phyloP scores from a whole-genome alignment of 2,888 invertebrate species.

The Agriopis marginaria region DNA sequence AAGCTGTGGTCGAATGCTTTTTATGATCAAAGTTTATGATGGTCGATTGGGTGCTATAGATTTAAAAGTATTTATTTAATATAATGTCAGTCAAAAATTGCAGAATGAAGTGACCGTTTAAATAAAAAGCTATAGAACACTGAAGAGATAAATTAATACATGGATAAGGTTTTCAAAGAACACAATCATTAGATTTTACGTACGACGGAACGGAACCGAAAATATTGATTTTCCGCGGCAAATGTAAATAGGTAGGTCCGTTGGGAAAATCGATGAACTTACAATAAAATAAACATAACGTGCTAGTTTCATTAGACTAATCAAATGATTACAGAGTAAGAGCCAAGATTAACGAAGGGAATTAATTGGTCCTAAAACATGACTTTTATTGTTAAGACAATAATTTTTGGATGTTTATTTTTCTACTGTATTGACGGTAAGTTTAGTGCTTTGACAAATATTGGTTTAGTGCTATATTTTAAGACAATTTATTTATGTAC shows the following conservation, averaged over 20 bases:
- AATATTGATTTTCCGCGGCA: slow-evolving; percentile 63
- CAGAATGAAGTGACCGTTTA: no score
- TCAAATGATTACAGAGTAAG: slow-evolving; percentile 10
- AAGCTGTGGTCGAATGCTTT: no score
- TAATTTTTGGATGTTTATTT: slow-evolving; percentile 30
- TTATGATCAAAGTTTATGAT: no score
- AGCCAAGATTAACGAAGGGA: not conserved
- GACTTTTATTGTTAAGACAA: slow-evolving; percentile 18
- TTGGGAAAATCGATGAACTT: slow-evolving; percentile 35
- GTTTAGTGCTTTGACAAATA: no score
- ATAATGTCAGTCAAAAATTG: no score
- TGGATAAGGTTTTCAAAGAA: not conserved
- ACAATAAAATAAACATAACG: slow-evolving; percentile 38
- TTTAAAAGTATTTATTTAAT: no score
- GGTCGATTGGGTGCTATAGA: no score
- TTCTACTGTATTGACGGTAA: slow-evolving; percentile 25
- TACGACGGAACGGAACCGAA: slow-evolving; percentile 51
- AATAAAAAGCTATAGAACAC: no score
- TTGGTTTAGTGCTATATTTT: slow-evolving; percentile 9
- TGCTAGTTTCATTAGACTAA: slow-evolving; percentile 9
- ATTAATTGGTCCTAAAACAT: slow-evolving; percentile 17
- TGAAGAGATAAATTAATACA: no score
- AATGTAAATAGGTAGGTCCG: slow-evolving; percentile 49
- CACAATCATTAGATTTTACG: not conserved
- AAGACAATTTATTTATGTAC: not conserved